Conservation (phyloP, 2,797 vertebrate species). For the Synanceia verrucosa region DNA sequence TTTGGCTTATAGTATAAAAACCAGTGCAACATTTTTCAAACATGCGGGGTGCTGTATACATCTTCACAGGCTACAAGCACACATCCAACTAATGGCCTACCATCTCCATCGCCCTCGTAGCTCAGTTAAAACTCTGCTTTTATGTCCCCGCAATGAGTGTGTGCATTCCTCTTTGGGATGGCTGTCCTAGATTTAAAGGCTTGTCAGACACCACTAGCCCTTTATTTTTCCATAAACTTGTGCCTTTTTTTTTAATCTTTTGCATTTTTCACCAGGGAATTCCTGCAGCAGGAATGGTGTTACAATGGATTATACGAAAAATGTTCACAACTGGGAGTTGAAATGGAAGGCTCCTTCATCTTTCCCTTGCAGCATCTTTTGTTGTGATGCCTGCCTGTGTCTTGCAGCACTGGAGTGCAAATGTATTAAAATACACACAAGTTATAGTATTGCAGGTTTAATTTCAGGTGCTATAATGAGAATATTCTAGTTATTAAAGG, state of each 20-base stretch:
- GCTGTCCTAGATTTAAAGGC: slow-evolving; percentile 81
- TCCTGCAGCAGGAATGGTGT: slow-evolving; percentile 63
- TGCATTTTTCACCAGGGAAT: slow-evolving; percentile 68
- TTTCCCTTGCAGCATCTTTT: slow-evolving; percentile 67
- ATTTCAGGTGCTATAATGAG: slow-evolving; percentile 30
- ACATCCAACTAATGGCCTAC: slow-evolving; percentile 69
- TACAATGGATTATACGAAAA: slow-evolving; percentile 73
- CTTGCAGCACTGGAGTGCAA: slow-evolving; percentile 49
- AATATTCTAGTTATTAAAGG: slow-evolving; percentile 31
- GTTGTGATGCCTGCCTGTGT: slow-evolving; percentile 56
- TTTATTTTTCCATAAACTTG: slow-evolving; percentile 76
- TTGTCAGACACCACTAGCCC: slow-evolving; percentile 77
- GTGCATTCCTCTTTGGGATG: slow-evolving; percentile 80
- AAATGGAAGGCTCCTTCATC: slow-evolving; percentile 71
- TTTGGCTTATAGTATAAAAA: slow-evolving; percentile 33
- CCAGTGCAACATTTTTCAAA: slow-evolving; percentile 46
- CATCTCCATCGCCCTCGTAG: slow-evolving; percentile 65
- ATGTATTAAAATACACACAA: slow-evolving; percentile 49
- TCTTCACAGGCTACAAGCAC: slow-evolving; percentile 57
- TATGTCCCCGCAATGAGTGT: slow-evolving; percentile 70
- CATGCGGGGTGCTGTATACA: slow-evolving; percentile 26
- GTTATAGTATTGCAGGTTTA: slow-evolving; percentile 42
- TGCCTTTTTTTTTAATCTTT: slow-evolving; percentile 62
- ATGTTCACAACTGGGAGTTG: slow-evolving; percentile 78
- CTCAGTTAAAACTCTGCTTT: slow-evolving; percentile 73